Evolutionary conservation across 2,113 vertebrate genomes (phyloP).

Genomic region (Oryzias woworae): DNA sequence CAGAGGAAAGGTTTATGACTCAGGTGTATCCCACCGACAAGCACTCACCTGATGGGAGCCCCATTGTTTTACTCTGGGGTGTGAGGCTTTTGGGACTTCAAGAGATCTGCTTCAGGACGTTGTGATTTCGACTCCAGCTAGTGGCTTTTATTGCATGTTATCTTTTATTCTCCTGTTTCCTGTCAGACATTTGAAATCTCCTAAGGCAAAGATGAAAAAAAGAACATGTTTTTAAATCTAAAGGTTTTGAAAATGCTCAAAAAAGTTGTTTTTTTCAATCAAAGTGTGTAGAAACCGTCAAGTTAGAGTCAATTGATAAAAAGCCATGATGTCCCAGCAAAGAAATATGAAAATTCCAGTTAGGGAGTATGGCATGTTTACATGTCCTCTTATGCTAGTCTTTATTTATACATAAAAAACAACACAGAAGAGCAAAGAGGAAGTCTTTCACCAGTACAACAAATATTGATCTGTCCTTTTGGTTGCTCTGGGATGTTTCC

Average conservation of each 20-base stretch:
- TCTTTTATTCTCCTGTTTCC: neutral
- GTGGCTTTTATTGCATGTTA: slow-evolving; percentile 12
- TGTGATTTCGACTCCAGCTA: slow-evolving; percentile 7
- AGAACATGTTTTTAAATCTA: no score
- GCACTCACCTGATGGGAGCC: slow-evolving; percentile 35
- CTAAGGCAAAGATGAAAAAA: neutral
- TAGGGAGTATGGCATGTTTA: slow-evolving; percentile 22
- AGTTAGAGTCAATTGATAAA: slow-evolving; percentile 1
- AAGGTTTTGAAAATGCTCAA: no score
- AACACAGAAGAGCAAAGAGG: slow-evolving; percentile 40
- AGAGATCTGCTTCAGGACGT: slow-evolving; percentile 16
- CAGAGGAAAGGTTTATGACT: slow-evolving; percentile 51
- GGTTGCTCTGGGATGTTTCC: slow-evolving; percentile 38
- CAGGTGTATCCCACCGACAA: slow-evolving; percentile 49
- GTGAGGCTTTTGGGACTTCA: slow-evolving; percentile 13
- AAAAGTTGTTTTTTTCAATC: no score
- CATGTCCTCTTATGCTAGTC: slow-evolving; percentile 19
- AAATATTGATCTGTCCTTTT: slow-evolving; percentile 57
- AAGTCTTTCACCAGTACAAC: slow-evolving; percentile 27
- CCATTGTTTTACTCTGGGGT: slow-evolving; percentile 6
- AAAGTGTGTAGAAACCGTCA: slow-evolving; percentile 8
- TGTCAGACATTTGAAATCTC: neutral
- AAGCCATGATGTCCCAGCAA: neutral
- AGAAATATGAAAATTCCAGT: slow-evolving; percentile 5
- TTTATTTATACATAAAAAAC: slow-evolving; percentile 30